These are phyloP conservation scores for Tinea pellionella DNA, from an alignment of 2,888 invertebrate genomes.

Conservation along the genomic window DNA sequence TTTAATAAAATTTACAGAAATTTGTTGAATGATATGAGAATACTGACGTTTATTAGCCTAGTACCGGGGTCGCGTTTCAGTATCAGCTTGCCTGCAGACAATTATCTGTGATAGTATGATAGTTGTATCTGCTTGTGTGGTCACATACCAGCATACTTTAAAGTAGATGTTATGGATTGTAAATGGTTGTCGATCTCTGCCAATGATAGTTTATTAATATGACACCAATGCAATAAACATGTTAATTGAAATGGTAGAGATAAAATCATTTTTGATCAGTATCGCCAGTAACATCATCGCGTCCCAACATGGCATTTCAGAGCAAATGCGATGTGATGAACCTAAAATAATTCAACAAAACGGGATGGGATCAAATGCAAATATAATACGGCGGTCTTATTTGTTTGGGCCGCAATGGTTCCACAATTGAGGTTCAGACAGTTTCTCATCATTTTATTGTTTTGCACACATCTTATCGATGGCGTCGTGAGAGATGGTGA, in stretches of 20 bases:
- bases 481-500: conserved; percentile 43
- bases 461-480: conserved; percentile 36
- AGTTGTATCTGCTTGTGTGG: no score
- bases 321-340: background rate
- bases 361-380: conserved; percentile 57
- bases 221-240: conserved; percentile 52
- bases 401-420: conserved; percentile 55
- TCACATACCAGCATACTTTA: no score
- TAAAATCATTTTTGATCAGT: background rate
- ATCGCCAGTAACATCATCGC: conserved; percentile 23
- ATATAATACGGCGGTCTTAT: conserved; percentile 35
- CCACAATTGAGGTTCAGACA: conserved; percentile 39
- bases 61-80: no score
- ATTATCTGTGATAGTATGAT: no score
- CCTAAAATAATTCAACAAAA: conserved; percentile 18
- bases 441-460: conserved; percentile 40
- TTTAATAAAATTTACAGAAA: no score
- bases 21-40: no score
- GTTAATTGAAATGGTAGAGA: conserved; percentile 19
- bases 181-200: background rate
- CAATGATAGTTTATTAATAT: conserved; percentile 42
- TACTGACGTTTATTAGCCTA: no score
- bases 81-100: no score
- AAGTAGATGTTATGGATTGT: background rate
- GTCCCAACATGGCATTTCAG: conserved; percentile 21